Conservation (phyloP, 2,888 invertebrate genomes). For the Trachelus troglodyta region DNA sequence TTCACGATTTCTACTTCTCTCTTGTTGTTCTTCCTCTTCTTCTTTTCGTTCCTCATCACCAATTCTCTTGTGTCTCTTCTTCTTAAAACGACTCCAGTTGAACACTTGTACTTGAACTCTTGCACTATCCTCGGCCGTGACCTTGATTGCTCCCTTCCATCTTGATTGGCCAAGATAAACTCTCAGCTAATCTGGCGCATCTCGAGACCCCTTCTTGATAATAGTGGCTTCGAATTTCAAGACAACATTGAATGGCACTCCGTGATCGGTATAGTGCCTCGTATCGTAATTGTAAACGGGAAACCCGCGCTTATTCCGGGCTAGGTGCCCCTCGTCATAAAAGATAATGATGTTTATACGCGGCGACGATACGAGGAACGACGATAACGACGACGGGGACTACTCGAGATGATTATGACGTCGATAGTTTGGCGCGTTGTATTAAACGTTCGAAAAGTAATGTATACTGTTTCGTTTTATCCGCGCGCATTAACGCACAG, state of each 20-base stretch:
- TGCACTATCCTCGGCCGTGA: background rate
- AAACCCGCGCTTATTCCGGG: constrained; percentile 1
- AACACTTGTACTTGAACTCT: background rate
- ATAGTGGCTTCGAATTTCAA: background rate
- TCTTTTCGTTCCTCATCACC: constrained; percentile 1
- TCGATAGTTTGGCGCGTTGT: background rate
- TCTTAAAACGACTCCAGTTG: background rate
- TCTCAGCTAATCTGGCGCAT: background rate
- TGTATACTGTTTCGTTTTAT: background rate
- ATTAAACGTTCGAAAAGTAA: background rate
- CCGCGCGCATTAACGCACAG: background rate
- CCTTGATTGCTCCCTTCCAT: background rate
- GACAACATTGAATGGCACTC: background rate
- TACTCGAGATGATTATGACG: background rate
- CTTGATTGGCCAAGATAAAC: background rate
- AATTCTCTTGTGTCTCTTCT: background rate
- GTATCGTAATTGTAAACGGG: background rate
- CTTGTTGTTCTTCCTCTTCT: constrained; percentile 13
- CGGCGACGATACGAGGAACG: background rate
- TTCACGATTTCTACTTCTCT: constrained; percentile 3
- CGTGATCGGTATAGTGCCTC: background rate
- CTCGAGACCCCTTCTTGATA: background rate
- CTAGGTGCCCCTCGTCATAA: background rate
- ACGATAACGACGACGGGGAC: background rate
- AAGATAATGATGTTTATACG: background rate